Percentiles rank a stretch among this genome's conserved stretches.
Conservation (phyloP, 2,113 vertebrate species). For the Turdus rufiventris region DNA sequence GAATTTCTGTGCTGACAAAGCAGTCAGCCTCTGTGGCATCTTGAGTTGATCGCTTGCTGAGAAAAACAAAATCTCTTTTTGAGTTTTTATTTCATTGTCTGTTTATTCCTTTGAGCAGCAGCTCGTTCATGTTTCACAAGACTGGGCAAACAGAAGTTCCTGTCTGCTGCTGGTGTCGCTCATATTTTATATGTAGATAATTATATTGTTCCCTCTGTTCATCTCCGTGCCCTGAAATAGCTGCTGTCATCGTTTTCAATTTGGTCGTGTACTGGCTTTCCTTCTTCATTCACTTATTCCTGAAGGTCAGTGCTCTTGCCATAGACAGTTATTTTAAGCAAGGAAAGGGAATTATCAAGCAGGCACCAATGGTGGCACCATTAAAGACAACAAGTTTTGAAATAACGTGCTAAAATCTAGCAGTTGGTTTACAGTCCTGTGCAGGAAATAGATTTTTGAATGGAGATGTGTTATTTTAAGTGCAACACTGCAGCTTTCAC, state of each 20-base stretch:
- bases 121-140: not conserved
- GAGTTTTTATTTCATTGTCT: not conserved
- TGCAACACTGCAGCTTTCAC: not conserved
- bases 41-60: not conserved
- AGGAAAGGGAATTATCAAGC: not conserved
- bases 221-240: fast-evolving
- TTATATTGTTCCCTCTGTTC: not conserved
- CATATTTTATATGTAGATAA: not conserved
- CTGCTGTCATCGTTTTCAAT: not conserved
- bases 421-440: not conserved
- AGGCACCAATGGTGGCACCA: not conserved
- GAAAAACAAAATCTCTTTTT: not conserved
- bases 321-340: not conserved
- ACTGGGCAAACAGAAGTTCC: not conserved
- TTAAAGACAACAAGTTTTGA: not conserved
- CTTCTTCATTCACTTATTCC: not conserved
- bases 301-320: not conserved
- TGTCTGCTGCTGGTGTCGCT: not conserved
- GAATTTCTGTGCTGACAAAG: not conserved
- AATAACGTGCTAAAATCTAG: not conserved
- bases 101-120: not conserved
- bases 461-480: not conserved
- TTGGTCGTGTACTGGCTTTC: not conserved
- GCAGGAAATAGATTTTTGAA: not conserved
- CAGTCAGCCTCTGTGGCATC: not conserved